These are phyloP conservation scores for Vanacampus margaritifer DNA, from an alignment of 2,113 vertebrate genomes.

Conservation along the genomic window DNA sequence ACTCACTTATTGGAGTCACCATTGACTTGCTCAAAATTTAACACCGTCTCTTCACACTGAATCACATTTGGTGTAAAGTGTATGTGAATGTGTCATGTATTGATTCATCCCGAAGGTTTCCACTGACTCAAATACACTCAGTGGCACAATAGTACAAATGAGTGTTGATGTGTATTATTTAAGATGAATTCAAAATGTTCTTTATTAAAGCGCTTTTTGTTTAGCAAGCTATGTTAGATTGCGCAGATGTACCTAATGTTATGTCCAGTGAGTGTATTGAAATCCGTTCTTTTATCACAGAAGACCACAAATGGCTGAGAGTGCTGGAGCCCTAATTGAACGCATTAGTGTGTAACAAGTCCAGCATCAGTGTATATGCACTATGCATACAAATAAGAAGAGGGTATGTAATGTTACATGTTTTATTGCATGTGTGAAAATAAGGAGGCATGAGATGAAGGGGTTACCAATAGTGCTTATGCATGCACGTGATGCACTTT, in stretches of 20 bases:
- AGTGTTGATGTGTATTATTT: not conserved
- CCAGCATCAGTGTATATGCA: conserved; percentile 35
- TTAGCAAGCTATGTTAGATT: no score
- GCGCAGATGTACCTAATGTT: not conserved
- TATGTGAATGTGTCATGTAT: no score
- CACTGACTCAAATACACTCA: not conserved
- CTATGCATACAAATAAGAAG: conserved; percentile 40
- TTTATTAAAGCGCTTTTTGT: no score
- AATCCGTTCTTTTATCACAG: conserved; percentile 19
- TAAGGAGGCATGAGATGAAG: conserved; percentile 12
- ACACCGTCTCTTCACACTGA: not conserved
- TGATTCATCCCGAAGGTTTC: no score
- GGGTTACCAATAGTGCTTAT: conserved; percentile 6
- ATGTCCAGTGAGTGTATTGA: not conserved
- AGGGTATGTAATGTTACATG: conserved; percentile 20
- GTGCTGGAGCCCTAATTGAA: conserved; percentile 55
- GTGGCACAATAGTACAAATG: not conserved
- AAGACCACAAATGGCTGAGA: conserved; percentile 23
- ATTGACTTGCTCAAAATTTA: not conserved
- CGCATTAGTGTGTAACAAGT: conserved; percentile 47
- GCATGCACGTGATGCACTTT: conserved; percentile 15
- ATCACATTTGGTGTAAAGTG: no score
- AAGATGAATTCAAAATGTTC: no score
- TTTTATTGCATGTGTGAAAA: conserved; percentile 30
- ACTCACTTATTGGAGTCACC: not conserved